These are phyloP conservation scores for Babyrousa celebensis DNA, from an alignment of 2,797 vertebrate species.

Conservation along the genomic window DNA sequence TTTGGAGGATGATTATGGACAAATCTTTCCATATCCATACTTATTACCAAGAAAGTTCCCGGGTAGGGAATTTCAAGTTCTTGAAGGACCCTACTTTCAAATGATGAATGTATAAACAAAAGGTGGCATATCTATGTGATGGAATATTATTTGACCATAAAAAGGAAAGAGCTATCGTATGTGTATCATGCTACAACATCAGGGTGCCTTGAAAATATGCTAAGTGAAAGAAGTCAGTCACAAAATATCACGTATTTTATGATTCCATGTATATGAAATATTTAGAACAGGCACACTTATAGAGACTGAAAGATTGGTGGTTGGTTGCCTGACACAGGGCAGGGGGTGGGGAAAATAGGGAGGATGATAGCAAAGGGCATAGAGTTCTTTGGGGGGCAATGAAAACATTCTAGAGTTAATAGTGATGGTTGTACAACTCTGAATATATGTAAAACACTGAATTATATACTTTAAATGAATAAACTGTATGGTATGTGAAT, in stretches of 20 bases:
- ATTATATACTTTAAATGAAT: not conserved
- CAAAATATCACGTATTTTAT: not conserved
- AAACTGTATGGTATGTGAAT: conserved; percentile 5
- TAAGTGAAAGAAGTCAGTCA: not conserved
- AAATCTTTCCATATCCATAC: not conserved
- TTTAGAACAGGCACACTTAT: not conserved
- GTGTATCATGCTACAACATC: not conserved
- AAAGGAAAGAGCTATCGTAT: conserved; percentile 9
- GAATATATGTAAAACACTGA: conserved; percentile 43
- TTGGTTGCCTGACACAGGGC: not conserved
- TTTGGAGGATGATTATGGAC: not conserved
- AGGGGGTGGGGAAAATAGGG: not conserved
- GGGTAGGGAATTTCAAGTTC: not conserved
- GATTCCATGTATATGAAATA: conserved; percentile 21
- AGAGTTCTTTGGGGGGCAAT: not conserved
- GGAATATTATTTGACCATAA: conserved; percentile 16
- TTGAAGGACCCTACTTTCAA: conserved; percentile 57
- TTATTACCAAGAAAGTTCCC: conserved; percentile 6
- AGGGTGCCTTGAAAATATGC: not conserved
- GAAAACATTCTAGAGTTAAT: conserved; percentile 58
- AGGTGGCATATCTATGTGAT: not conserved
- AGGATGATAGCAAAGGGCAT: not conserved
- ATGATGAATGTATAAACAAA: not conserved
- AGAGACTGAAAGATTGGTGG: not conserved
- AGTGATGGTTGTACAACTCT: not conserved